Evolutionary conservation across 2,888 invertebrate species (phyloP).

Genomic region (Acleris literana): DNA sequence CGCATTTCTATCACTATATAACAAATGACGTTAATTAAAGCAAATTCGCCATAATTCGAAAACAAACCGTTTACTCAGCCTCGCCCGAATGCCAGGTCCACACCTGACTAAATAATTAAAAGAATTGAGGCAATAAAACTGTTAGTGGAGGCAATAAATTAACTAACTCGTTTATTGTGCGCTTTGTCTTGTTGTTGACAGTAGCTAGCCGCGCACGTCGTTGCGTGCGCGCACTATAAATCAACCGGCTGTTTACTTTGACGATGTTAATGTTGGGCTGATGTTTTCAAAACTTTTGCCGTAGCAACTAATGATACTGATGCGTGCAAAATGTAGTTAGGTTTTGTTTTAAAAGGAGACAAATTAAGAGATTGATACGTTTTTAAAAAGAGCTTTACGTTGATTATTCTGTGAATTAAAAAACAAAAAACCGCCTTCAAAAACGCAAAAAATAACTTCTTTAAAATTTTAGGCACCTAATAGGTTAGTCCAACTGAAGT

Average conservation of each 20-base stretch:
- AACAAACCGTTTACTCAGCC: slow-evolving; percentile 31
- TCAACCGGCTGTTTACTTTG: slow-evolving; percentile 3
- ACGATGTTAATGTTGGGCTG: not conserved
- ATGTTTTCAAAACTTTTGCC: not conserved
- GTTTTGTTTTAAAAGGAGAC: no score
- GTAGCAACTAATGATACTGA: not conserved
- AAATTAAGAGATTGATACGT: no score
- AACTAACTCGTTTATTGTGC: slow-evolving; percentile 4
- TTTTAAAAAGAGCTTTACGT: no score
- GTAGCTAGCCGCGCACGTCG: no score
- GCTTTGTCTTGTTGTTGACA: slow-evolving; percentile 1
- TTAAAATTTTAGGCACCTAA: no score
- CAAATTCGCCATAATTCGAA: slow-evolving; percentile 33
- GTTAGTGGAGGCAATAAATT: slow-evolving; percentile 36
- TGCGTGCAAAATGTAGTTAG: no score
- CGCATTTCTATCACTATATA: slow-evolving; percentile 23
- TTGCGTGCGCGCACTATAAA: slow-evolving; percentile 3
- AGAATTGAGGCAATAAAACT: slow-evolving; percentile 39
- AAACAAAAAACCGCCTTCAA: no score
- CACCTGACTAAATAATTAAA: slow-evolving; percentile 39
- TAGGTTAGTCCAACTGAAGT: no score
- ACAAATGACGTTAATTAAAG: slow-evolving; percentile 34
- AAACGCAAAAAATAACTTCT: no score
- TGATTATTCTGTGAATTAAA: no score
- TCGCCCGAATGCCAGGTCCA: slow-evolving; percentile 4